Percentiles rank a stretch among this genome's conserved stretches.
phyloP scores from a whole-genome alignment of 92 coral and sea anemone genomes.

The Epizoanthus stellaris region DNA sequence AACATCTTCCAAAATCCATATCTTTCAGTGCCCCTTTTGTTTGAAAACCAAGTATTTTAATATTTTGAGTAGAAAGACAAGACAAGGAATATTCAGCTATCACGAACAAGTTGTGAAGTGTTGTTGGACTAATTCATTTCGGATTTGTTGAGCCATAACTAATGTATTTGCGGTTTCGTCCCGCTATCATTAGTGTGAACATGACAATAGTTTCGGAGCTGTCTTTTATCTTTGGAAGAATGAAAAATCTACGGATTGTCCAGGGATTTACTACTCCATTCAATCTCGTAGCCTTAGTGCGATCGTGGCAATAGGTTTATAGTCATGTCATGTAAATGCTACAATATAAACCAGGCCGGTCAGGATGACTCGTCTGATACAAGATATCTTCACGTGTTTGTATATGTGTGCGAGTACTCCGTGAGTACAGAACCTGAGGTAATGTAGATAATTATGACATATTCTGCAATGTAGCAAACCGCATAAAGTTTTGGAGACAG shows the following conservation, averaged over 20 bases:
- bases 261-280: not conserved
- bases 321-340: not conserved
- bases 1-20: not conserved
- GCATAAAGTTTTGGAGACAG: not conserved
- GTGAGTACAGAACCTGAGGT: not conserved
- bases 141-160: conserved; percentile 1
- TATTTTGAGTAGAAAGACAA: not conserved
- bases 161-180: not conserved
- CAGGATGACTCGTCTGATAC: not conserved
- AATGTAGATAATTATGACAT: not conserved
- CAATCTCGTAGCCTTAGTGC: not conserved
- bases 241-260: not conserved
- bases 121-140: not conserved
- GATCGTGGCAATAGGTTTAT: not conserved
- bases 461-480: not conserved
- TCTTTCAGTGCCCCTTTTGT: not conserved
- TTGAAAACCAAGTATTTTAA: not conserved
- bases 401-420: not conserved
- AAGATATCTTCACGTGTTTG: conserved; percentile 12
- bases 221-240: not conserved
- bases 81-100: too few relatives aligned
- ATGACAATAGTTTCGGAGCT: not conserved
- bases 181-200: not conserved
- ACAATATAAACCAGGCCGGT: not conserved
- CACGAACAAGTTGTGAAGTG: not conserved